phyloP scores from a whole-genome alignment of 2,888 invertebrate species.

The Epistrophella euchroma region DNA sequence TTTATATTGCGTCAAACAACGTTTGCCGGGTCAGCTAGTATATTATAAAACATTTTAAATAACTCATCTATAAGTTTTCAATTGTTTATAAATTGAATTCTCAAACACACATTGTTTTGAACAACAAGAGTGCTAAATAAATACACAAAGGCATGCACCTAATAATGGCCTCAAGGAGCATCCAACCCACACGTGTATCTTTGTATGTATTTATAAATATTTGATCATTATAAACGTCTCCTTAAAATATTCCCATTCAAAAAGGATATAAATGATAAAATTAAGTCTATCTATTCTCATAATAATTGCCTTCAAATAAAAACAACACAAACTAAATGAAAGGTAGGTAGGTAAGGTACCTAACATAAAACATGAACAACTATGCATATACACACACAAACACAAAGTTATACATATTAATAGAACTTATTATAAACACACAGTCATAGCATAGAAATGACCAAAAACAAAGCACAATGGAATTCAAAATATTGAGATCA shows the following conservation, averaged over 20 bases:
- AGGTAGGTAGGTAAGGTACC: slow-evolving; percentile 1
- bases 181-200: neutral
- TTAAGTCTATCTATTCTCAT: slow-evolving; percentile 51
- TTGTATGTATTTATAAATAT: neutral
- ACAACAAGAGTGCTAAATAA: neutral
- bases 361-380: neutral
- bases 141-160: neutral
- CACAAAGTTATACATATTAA: neutral
- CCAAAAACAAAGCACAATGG: slow-evolving; percentile 3
- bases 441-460: neutral
- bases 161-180: neutral
- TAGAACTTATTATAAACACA: no score
- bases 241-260: neutral
- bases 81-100: slow-evolving; percentile 3
- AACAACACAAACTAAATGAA: slow-evolving; percentile 3
- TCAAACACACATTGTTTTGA: neutral
- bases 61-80: neutral
- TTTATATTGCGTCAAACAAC: no score
- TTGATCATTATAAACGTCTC: neutral
- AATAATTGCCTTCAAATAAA: slow-evolving; percentile 54
- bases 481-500: slow-evolving; percentile 53
- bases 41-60: neutral
- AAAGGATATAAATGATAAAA: slow-evolving; percentile 36
- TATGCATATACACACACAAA: neutral
- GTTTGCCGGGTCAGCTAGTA: no score